Evolutionary conservation across 2,888 invertebrate species (phyloP).

Genomic region (Leptogaster cylindrica): DNA sequence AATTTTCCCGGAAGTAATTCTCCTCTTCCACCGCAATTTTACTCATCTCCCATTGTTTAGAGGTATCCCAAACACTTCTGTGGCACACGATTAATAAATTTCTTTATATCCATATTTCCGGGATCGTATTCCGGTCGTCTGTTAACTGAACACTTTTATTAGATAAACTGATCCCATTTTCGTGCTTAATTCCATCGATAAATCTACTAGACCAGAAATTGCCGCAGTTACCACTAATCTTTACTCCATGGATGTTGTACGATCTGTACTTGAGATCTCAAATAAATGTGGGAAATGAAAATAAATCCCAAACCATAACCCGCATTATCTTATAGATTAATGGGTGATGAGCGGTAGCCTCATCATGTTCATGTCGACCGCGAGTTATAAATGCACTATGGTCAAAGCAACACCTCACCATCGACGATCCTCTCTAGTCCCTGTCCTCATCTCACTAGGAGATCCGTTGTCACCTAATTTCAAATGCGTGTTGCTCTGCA

Average conservation of each 20-base stretch:
- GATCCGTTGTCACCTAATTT: conserved; percentile 29
- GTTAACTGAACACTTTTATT: conserved; percentile 29
- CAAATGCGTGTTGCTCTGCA: conserved; percentile 2
- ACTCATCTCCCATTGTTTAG: too few relatives aligned
- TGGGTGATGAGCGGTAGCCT: neutral
- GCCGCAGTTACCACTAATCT: neutral
- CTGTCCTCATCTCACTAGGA: too few relatives aligned
- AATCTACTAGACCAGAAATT: conserved; percentile 1
- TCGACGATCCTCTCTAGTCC: too few relatives aligned
- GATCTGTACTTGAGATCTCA: neutral
- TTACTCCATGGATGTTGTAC: neutral
- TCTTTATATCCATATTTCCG: neutral
- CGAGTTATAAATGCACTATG: neutral
- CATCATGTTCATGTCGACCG: neutral
- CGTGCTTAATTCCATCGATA: conserved; percentile 11
- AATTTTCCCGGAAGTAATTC: too few relatives aligned
- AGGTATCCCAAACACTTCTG: too few relatives aligned
- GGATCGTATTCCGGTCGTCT: neutral
- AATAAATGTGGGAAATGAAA: conserved; percentile 31
- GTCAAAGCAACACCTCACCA: neutral
- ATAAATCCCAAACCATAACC: conserved; percentile 20
- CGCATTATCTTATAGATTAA: conserved; percentile 22
- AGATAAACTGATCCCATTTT: conserved; percentile 16
- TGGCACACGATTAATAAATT: conserved; percentile 20
- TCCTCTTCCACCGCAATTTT: too few relatives aligned